Evolutionary conservation across 2,797 vertebrate species (phyloP).

Genomic region (Sarcoramphus papa): DNA sequence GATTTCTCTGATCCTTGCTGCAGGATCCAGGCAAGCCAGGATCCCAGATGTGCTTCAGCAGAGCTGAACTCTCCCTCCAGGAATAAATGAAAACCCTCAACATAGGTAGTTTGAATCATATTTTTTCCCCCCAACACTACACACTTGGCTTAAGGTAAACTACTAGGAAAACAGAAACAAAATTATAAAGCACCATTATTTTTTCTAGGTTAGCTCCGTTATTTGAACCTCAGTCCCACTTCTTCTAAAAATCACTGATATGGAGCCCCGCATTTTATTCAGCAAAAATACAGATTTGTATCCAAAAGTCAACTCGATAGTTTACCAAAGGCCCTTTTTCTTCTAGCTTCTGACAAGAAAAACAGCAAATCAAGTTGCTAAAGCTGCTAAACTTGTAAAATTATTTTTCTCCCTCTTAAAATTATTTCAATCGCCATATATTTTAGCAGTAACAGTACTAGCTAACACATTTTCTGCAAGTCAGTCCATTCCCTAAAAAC

Average conservation of each 20-base stretch:
- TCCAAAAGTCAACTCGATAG: neutral
- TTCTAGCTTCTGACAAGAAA: neutral
- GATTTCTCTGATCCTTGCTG: neutral
- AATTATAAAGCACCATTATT: too few species aligned
- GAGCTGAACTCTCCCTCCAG: neutral
- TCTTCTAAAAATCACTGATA: neutral
- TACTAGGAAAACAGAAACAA: neutral
- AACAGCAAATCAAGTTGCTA: neutral
- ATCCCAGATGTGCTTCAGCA: neutral
- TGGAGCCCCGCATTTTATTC: neutral
- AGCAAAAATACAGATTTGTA: neutral
- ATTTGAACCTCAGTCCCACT: neutral
- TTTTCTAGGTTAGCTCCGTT: neutral
- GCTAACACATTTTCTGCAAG: neutral
- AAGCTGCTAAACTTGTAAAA: neutral
- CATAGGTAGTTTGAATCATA: rapidly evolving
- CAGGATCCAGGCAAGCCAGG: neutral
- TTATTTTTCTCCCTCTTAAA: neutral
- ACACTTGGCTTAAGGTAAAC: neutral
- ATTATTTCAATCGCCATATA: neutral
- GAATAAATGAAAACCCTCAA: neutral
- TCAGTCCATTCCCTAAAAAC: neutral
- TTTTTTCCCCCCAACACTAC: neutral
- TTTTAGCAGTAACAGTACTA: neutral
- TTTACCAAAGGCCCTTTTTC: neutral